A percentile compares a stretch with the other conserved stretches of the same genome.
Evolutionary conservation across 2,888 invertebrate species (phyloP).

Genomic region (Agrochola lota): DNA sequence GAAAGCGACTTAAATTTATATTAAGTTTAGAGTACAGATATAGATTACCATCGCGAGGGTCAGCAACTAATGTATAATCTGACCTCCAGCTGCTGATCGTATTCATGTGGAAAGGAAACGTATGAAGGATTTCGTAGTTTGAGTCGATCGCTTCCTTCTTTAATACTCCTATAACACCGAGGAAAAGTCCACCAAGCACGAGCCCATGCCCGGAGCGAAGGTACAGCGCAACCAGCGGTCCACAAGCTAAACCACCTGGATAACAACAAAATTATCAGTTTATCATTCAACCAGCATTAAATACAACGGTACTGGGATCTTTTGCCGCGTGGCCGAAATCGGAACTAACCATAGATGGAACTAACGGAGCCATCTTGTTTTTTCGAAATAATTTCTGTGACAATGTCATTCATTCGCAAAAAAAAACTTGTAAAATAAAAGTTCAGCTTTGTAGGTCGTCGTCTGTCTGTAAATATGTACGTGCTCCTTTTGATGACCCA

Average conservation of each 20-base stretch:
- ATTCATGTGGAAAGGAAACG: constrained; percentile 68
- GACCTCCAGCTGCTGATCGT: constrained; percentile 71
- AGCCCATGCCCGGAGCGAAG: constrained; percentile 78
- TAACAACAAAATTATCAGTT: background rate
- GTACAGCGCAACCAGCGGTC: constrained; percentile 80
- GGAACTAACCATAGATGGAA: too few species aligned
- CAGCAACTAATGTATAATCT: constrained; percentile 72
- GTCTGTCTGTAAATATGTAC: too few species aligned
- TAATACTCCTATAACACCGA: constrained; percentile 75
- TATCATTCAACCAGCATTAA: background rate
- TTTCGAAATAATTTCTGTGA: too few species aligned
- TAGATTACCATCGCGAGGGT: constrained; percentile 78
- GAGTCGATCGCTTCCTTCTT: constrained; percentile 79
- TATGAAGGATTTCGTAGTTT: constrained; percentile 68
- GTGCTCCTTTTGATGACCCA: too few species aligned
- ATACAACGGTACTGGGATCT: background rate
- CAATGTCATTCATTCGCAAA: too few species aligned
- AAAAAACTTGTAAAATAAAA: too few species aligned
- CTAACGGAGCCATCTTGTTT: too few species aligned
- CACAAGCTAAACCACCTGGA: constrained; percentile 83
- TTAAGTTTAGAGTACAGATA: background rate
- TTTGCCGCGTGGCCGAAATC: background rate
- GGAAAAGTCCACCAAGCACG: constrained; percentile 75
- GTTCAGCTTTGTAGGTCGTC: too few species aligned
- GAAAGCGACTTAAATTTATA: background rate